Evolutionary conservation across 2,888 invertebrate species (phyloP), one percentile per base, ranked within the genome.

Genomic region (Drosophila yooni): DNA sequence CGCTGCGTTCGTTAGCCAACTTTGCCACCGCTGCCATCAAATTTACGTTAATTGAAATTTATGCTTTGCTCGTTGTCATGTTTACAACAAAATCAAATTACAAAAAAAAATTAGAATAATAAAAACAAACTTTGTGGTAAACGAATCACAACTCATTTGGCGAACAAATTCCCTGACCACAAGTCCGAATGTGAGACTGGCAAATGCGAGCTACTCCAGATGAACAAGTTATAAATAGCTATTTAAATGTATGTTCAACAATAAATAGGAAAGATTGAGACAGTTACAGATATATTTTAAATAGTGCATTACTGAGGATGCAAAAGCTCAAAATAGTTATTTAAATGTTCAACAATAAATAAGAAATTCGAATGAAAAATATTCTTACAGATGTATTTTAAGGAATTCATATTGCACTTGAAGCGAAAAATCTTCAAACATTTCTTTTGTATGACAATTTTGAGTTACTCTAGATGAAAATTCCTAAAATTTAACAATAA

Each of bases 41-140:
- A 87, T 87, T 81, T 82, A 87, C 79, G 85, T 87, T 90, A 90
- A 87, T 90, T 90, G 84, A 87, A 89, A 90, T 90, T 87, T 81
- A 90, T 89, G 79, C 77, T 76, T 74, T 63, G 60, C 36, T 57
- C 43, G 33, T 46, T 76, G 59, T 38, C 56, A n/a, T 15, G 15
- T 18, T 61, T 43, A 40, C 34, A 79, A 13, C n/a, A 57, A 43
- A 25, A 59, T 46, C 33, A 48, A 63, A 27, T 25, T 25, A 21
- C 62, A 69, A 76, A 64, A 63, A 63, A 46, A 63, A 13, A 2
- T 25, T 3, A 33, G 33, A 33, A 53, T 27, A 48, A 21, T 13
- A 29, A 18, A 60, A 57, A 34, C 33, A 34, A 66, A 60, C 38
- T 72, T 77, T 72, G 43, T 34, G 46, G 46, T 27, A 62, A 38